Evolutionary conservation across 64 coral and sea anemone species (phyloP), one percentile per base, ranked within the genome.

Genomic region (Pocillopora verrucosa): DNA sequence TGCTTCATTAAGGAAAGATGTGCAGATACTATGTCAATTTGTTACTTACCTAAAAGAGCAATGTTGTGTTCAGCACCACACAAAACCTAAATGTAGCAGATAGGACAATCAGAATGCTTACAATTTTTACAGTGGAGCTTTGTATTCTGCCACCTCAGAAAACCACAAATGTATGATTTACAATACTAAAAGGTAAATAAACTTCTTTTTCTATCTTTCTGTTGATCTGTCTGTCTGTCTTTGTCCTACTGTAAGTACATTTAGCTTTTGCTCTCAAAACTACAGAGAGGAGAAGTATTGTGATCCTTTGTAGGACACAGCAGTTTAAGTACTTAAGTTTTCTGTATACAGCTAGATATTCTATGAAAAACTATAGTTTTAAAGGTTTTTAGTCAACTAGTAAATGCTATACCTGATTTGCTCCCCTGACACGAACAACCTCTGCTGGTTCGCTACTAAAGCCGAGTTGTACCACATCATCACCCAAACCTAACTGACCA

Each of bases 51-150:
- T 24, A 75, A 83, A 58, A 96, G 63, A 74, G 76, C 94, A 60
- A 96, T 69, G n/a, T 90, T 96, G 65, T 96, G 91, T 87, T 96
- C 94, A 65, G 94, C 94, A 58, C 94, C 94, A 80, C 94, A 96
- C 11, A 80, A 59, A 16, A 96, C 36, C 94, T 96, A 63, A 24
- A 62, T 26, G 17, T 10, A 88, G 22, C 86, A 79, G 0, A 92
- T 69, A 81, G 60, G 59, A 0, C 9, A 14, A 60, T 61, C 10
- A 36, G 16, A 16, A 41, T 61, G 60, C 10, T 0, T 25, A 77
- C 26, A 6, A 15, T n/a, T 0, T 14, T 34, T 45, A 17, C 41
- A 51, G 1, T 51, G 7, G 41, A 51, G 41, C 41, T 51, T 51
- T 51, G 41, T 51, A 51, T 51, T 51, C 41, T 51, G 3, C 41